Evolutionary conservation across 2,888 invertebrate genomes (phyloP), one percentile per base, ranked within the genome.

Genomic region (Drosophila aldrichi): DNA sequence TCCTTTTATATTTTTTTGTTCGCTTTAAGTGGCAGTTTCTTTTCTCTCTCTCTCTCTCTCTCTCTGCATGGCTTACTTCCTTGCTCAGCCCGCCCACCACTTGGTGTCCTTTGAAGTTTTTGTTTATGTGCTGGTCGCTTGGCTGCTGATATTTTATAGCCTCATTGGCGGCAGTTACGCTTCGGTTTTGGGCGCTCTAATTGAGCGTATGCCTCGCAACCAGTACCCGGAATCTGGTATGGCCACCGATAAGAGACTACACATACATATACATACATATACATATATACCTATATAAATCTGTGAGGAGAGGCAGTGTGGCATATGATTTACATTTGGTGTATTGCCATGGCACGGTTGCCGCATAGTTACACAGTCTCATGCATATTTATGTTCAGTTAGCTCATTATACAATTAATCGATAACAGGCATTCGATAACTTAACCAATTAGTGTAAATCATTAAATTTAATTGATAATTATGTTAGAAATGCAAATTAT

Each of bases 11-110:
- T 36, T 36, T 82, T 20, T 14, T 36, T 36, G 79, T 20, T 48
- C 56, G 73, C 85, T 77, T 83, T 79, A 73, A 82, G 77, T 82
- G 62, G 80, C 77, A 77, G 82, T 88, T 88, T 79, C 79, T 85
- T 85, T 88, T 73, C 38, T 8, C 38, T 6, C 2, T 38, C 38
- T 38, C 32, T 14, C 58, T 9, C 52, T n/a, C 54, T 20, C 55
- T 55, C 44, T 38, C 57, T 62, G 57, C 38, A 12, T 71, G 38
- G 49, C 34, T 54, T 57, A 49, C 48, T 36, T 10, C 36, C 46
- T 29, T 8, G 29, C 29, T 29, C 29, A 29, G 29, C 38, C 4
- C 32, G 0, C 55, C n/a, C 22, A 48, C 52, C 58, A 22, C 58
- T 49, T 57, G 52, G 59, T 52, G 72, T 70, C 80, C 88, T 83